Percentiles rank a stretch among this genome's conserved stretches.
Conservation (phyloP, 2,888 invertebrate genomes). For the Lymantria dispar region DNA sequence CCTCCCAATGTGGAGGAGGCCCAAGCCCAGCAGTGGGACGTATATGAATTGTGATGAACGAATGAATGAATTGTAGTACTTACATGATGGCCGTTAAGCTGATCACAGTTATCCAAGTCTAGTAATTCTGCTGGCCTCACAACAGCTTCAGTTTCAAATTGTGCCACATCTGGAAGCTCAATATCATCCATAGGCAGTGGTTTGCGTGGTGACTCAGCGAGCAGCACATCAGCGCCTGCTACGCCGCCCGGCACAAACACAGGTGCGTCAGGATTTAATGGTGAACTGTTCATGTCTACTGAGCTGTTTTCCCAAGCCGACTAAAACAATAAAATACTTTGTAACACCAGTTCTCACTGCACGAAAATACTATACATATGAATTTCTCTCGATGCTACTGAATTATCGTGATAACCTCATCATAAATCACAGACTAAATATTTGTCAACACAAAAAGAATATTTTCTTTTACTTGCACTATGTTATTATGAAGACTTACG, state of each 20-base stretch:
- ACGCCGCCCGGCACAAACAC: constrained; percentile 88
- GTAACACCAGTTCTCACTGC: too few relatives aligned
- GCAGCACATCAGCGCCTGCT: constrained; percentile 74
- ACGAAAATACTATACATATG: too few relatives aligned
- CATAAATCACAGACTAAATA: too few relatives aligned
- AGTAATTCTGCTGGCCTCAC: constrained; percentile 83
- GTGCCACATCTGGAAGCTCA: constrained; percentile 81
- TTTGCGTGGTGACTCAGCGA: constrained; percentile 89
- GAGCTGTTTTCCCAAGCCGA: constrained; percentile 77
- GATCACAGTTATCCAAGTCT: constrained; percentile 77
- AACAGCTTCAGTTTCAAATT: constrained; percentile 85
- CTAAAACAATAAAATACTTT: constrained; percentile 44
- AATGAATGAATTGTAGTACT: constrained; percentile 28
- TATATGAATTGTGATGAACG: neutral
- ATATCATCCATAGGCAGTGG: constrained; percentile 85
- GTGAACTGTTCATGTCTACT: constrained; percentile 88
- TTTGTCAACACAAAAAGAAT: too few relatives aligned
- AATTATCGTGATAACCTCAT: too few relatives aligned
- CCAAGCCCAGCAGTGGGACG: too few relatives aligned
- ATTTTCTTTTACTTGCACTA: too few relatives aligned
- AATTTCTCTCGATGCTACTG: too few relatives aligned
- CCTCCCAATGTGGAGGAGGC: neutral
- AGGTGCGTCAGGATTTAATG: constrained; percentile 92
- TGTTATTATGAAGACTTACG: too few relatives aligned
- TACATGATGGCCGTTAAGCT: constrained; percentile 81